Evolutionary conservation across 2,888 invertebrate genomes (phyloP).

Genomic region (Dichetophora obliterata): DNA sequence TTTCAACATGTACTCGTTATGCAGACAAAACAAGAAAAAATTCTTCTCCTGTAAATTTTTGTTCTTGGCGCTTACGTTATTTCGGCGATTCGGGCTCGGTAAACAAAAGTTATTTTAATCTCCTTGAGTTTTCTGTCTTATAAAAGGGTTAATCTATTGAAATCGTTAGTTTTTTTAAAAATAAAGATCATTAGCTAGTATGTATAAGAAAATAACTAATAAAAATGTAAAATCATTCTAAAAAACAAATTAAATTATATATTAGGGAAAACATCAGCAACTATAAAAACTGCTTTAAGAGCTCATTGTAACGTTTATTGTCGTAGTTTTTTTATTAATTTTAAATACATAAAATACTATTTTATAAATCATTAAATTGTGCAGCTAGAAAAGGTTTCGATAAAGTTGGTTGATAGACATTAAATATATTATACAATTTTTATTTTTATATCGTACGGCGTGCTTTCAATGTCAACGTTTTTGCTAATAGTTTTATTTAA

Average conservation of each 20-base stretch:
- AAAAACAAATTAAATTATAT: neutral
- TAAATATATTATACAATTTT: constrained; percentile 65
- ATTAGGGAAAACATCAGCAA: no score
- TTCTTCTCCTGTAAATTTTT: no score
- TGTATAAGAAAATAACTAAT: constrained; percentile 2
- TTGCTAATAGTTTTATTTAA: constrained; percentile 60
- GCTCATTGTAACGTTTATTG: constrained; percentile 2
- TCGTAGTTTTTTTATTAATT: neutral
- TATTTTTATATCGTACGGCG: constrained; percentile 69
- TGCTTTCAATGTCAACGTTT: constrained; percentile 64
- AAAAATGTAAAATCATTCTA: constrained; percentile 3
- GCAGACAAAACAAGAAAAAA: no score
- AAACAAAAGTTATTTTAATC: no score
- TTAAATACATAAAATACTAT: neutral
- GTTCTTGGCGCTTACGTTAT: no score
- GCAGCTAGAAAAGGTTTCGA: neutral
- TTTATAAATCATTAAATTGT: neutral
- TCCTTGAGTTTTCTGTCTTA: no score
- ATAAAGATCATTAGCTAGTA: neutral
- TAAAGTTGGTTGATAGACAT: neutral
- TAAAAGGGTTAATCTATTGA: no score
- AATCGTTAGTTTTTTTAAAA: no score
- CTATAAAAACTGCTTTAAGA: no score
- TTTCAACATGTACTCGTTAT: no score
- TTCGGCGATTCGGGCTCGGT: no score